A percentile compares a stretch with the other conserved stretches of the same genome.
Conservation (phyloP, 2,113 vertebrate genomes). For the Azemiops feae region DNA sequence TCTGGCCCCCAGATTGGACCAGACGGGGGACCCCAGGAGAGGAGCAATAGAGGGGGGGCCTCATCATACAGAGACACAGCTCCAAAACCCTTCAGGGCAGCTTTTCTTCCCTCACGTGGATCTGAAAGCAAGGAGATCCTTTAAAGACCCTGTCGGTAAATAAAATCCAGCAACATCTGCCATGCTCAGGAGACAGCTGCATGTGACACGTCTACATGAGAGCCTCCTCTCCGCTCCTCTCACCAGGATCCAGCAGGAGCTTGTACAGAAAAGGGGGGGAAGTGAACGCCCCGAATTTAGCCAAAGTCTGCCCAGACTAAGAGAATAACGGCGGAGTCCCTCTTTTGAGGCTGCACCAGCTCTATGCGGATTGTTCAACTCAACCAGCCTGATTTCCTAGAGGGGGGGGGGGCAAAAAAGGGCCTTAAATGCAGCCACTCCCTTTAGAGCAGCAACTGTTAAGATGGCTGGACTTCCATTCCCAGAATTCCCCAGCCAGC, state of each 20-base stretch:
- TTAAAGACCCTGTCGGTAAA: not conserved
- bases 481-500: not conserved
- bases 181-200: not conserved
- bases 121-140: not conserved
- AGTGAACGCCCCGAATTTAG: no score
- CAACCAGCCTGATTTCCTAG: not conserved
- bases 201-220: accelerated
- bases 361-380: not conserved
- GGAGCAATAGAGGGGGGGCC: not conserved
- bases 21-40: not conserved
- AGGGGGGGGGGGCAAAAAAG: not conserved
- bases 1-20: not conserved
- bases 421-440: not conserved
- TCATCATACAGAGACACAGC: no score
- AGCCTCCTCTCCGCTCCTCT: not conserved
- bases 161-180: not conserved
- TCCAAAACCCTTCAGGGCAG: not conserved
- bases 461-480: not conserved
- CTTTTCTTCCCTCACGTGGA: not conserved
- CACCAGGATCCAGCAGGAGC: no score
- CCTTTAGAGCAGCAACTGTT: not conserved
- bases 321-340: no score
- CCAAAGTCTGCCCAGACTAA: not conserved
- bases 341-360: not conserved
- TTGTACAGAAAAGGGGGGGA: no score